Base-by-base conservation (phyloP, 30 jellyfish, hydroid and myxozoan species). In the Catostylus mosaicus region DNA sequence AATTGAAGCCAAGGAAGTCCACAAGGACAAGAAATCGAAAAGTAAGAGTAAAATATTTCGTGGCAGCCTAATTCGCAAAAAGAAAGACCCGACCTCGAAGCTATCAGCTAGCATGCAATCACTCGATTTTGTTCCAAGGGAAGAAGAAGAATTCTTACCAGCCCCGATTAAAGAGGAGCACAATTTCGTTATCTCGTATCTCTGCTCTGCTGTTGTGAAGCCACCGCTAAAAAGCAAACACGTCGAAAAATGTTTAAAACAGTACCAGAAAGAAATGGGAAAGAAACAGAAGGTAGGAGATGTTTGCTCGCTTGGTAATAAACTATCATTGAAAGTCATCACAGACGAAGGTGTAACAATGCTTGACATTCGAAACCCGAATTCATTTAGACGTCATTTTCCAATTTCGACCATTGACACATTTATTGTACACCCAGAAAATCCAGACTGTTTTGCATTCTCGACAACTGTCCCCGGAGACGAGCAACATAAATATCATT, bases 371-470 rank as follows among this genome's bases (percentile, higher is more conserved):
- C 38, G 79, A 32, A 86, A 82, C 34, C 90, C 92, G 37, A 72
- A 67, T 46, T 75, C 86, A 14, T 85, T 87, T 33, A 27, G 85
- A 22, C 92, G 97, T 8, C 89, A 82, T 51, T 93, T 93, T 62
- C 90, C 98, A 10, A 69, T 93, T 14, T 62, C 90, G 32, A 87
- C 90, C 10, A 61, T 86, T 22, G 98, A 87, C 40, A 0, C 51
- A 24, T 86, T 63, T 50, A 63, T 76, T 34, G 74, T 65, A 64
- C 97, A 93, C 57, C 97, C 98, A n/a, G 98, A 93, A 16, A 84
- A 88, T 89, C 80, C 91, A 34, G 86, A 77, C 59, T 93, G 98
- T 86, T 93, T 93, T 82, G 98, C 96, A 61, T 93, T 93, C 80
- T 81, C 97, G 33, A 93, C 98, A 0, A 75, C 90, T 11, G 93